Conservation (phyloP, 92 coral and sea anemone genomes). For the Palythoa caribaeorum region DNA sequence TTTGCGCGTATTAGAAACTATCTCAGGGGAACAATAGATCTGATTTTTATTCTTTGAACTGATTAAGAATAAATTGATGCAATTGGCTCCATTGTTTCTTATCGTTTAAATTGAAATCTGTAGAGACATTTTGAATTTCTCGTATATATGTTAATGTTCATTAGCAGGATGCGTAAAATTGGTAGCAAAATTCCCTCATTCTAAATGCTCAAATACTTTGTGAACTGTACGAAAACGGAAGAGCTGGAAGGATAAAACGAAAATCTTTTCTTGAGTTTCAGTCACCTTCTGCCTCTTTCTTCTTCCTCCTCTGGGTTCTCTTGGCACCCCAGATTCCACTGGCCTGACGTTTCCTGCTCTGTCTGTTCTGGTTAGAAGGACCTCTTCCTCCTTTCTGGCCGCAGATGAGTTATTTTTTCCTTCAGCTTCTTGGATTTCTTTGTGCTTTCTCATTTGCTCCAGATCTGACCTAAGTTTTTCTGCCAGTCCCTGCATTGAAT, state of each 20-base stretch:
- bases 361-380: constrained; percentile 87
- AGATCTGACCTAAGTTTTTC: constrained; percentile 75
- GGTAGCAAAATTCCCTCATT: no score
- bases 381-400: constrained; percentile 66
- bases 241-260: neutral
- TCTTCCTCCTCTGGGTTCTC: constrained; percentile 75
- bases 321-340: constrained; percentile 64
- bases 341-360: constrained; percentile 91
- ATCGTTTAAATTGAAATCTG: no score
- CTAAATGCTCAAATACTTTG: no score
- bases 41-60: no score
- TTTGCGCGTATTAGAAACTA: no score
- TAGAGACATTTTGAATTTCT: no score
- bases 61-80: no score
- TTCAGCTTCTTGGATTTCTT: constrained; percentile 80
- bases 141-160: no score
- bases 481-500: constrained; percentile 79
- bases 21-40: no score
- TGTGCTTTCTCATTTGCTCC: constrained; percentile 86
- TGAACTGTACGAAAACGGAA: no score
- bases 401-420: neutral
- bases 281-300: constrained; percentile 85
- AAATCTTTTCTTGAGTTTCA: neutral
- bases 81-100: no score
- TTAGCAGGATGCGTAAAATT: no score